Conservation (phyloP, 2,888 invertebrate genomes). For the Elegia similella region DNA sequence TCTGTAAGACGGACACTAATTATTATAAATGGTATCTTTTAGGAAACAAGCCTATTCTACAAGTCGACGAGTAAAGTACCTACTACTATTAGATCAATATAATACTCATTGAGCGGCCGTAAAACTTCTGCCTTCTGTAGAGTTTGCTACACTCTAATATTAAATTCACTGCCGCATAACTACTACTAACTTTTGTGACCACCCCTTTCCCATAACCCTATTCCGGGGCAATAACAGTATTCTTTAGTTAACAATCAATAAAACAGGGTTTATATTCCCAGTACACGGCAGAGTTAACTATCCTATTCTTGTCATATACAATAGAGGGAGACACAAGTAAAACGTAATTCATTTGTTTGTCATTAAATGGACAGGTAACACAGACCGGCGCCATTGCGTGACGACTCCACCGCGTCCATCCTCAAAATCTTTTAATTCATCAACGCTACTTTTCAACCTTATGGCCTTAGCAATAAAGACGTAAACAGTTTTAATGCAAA, state of each 20-base stretch:
- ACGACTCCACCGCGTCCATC: constrained; percentile 47
- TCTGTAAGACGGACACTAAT: too few species aligned
- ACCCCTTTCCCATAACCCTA: constrained; percentile 10
- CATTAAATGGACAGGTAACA: constrained; percentile 54
- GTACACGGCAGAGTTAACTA: constrained; percentile 11
- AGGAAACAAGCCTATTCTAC: too few species aligned
- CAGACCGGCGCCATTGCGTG: constrained; percentile 68
- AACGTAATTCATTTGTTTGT: constrained; percentile 61
- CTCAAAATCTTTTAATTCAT: constrained; percentile 30
- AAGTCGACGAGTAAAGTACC: neutral
- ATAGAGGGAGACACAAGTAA: constrained; percentile 38
- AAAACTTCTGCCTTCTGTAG: constrained; percentile 5
- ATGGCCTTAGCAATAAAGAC: neutral
- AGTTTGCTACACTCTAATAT: constrained; percentile 2
- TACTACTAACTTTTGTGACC: constrained; percentile 10
- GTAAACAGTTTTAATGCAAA: constrained; percentile 8
- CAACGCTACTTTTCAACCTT: neutral
- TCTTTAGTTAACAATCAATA: constrained; percentile 24
- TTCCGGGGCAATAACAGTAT: constrained; percentile 1
- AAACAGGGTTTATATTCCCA: constrained; percentile 14
- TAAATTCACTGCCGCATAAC: constrained; percentile 1
- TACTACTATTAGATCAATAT: constrained; percentile 1
- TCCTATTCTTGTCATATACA: constrained; percentile 22
- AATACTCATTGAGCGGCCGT: constrained; percentile 2
- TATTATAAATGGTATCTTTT: too few species aligned